phyloP scores from a whole-genome alignment of 2,113 vertebrate species.

The Melanerpes formicivorus region DNA sequence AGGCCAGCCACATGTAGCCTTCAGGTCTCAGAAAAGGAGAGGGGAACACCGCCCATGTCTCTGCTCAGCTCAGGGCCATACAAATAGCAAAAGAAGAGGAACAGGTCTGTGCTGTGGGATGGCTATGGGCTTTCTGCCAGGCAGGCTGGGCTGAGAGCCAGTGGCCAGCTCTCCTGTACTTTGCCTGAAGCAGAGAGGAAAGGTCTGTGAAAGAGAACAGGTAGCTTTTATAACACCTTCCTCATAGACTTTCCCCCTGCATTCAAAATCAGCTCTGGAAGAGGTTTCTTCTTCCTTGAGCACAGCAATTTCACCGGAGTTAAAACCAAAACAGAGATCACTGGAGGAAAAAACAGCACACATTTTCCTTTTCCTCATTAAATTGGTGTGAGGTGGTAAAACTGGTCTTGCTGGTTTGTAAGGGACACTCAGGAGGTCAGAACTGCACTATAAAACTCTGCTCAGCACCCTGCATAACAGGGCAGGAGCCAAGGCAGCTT shows the following conservation, averaged over 20 bases:
- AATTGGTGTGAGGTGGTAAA: slow-evolving; percentile 2
- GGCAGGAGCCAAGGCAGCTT: neutral
- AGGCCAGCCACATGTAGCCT: neutral
- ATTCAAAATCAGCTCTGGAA: neutral
- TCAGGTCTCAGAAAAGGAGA: neutral
- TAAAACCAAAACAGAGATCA: neutral
- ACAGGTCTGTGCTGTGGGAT: neutral
- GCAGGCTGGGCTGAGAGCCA: slow-evolving; percentile 6
- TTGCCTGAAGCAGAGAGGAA: neutral
- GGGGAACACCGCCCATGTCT: neutral
- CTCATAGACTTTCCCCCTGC: neutral
- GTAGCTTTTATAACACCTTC: neutral
- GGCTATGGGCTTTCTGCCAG: slow-evolving; percentile 11
- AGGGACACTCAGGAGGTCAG: slow-evolving; percentile 29
- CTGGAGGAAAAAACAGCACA: neutral
- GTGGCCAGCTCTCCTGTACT: neutral
- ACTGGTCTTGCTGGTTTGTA: slow-evolving; percentile 56
- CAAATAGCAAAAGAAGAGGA: slow-evolving; percentile 33
- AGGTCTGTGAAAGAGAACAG: neutral
- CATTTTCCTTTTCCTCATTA: slow-evolving; percentile 16
- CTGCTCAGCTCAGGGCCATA: neutral
- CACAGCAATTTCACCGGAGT: neutral
- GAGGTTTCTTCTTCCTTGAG: neutral
- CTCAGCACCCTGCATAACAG: neutral
- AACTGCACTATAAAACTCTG: neutral